Percentiles rank a stretch among this genome's conserved stretches.
Conservation (phyloP, 2,888 invertebrate species). For the Dolomedes plantarius region DNA sequence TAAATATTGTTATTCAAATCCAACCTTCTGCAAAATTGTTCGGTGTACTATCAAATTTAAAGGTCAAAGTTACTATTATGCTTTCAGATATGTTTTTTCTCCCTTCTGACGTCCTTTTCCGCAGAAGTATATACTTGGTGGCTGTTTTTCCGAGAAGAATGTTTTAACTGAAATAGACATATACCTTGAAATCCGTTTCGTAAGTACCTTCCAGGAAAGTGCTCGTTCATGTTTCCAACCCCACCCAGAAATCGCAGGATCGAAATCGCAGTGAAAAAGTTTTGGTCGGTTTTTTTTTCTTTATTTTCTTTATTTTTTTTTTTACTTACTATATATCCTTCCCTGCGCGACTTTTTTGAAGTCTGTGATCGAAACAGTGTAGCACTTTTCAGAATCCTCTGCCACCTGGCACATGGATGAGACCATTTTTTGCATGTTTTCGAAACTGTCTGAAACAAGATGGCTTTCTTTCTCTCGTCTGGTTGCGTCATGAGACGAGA, state of each 20-base stretch:
- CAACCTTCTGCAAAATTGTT: too few species aligned
- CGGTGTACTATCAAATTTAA: too few species aligned
- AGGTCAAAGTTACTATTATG: too few species aligned
- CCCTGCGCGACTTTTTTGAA: neutral
- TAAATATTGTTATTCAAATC: too few species aligned
- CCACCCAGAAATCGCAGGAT: neutral
- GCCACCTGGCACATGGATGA: slow-evolving; percentile 48
- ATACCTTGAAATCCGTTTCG: neutral
- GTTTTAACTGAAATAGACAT: neutral
- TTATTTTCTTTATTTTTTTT: too few species aligned
- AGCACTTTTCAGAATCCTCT: slow-evolving; percentile 36
- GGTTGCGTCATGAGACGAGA: slow-evolving; percentile 36
- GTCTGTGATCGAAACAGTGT: slow-evolving; percentile 36
- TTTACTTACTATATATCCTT: too few species aligned
- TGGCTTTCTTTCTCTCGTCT: slow-evolving; percentile 30
- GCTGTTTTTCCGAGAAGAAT: neutral
- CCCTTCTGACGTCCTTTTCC: neutral
- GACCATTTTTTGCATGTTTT: slow-evolving; percentile 66
- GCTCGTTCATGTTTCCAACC: neutral
- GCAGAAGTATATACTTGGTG: neutral
- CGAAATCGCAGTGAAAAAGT: neutral
- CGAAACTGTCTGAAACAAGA: slow-evolving; percentile 23
- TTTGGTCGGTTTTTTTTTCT: too few species aligned
- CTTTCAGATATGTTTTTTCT: too few species aligned
- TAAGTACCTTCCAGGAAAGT: neutral